Base-by-base conservation (phyloP, 2,113 vertebrate genomes). In the Limanda limanda region DNA sequence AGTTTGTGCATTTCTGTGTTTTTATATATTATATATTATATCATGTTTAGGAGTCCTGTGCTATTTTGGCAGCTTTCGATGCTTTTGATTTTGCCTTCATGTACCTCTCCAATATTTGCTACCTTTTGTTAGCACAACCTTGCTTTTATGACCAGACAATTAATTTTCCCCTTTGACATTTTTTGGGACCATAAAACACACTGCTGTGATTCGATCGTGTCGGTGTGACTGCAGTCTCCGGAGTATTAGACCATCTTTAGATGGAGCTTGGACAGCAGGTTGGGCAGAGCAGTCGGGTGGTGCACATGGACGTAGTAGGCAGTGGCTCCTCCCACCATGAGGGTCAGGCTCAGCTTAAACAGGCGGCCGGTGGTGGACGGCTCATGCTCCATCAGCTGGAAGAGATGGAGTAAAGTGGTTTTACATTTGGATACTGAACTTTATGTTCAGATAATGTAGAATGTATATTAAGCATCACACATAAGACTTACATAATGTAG, bases 301-400 rank as follows among this genome's bases (percentile, higher is more conserved):
- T 11, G 63, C 10, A 55, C 35, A 52, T 92, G 87, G 23, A 92
- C 0, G 40, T 89, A 92, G 73, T 92, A 92, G 3, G 74, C 24
- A 1, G 74, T 82, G 21, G 78, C 67, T 59, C 75, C 89, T 77
- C 83, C 90, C 0, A 77, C 71, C 65, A 74, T 11, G 31, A 68
- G 3, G 0, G 17, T 42, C 61, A 92, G 74, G 24, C 83, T 90
- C 51, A 86, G 12, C 66, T 91, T 92, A 0, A 91, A 21, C 62
- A 93, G 65, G 14, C 59, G 70, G 1, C 72, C 63, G 17, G 56
- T 1, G 5, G 56, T 6, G 2, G 80, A 85, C 67, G 4, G 9
- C 35, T 55, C 72, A 45, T 52, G 37, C 4, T 74, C 42, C 23
- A 74, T 27, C 1, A 84, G 0, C 88, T 87, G 17, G 0, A 27